phyloP scores from a whole-genome alignment of 1,140 invertebrate species.

The Trichoplusia ni region DNA sequence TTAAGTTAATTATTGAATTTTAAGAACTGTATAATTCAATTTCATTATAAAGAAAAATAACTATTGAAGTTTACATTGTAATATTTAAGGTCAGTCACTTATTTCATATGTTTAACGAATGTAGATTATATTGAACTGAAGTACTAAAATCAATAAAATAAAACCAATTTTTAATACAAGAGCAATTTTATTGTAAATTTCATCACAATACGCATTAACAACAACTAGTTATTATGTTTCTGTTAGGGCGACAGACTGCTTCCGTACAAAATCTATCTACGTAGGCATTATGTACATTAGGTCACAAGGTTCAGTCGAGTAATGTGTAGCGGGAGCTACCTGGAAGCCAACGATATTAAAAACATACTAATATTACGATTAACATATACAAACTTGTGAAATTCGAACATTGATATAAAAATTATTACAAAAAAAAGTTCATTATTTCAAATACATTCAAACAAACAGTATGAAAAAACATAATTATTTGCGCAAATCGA shows the following conservation, averaged over 20 bases:
- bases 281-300: conserved; percentile 42
- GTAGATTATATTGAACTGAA: no score
- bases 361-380: conserved; percentile 19
- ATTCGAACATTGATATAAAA: conserved; percentile 22
- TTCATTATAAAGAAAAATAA: no score
- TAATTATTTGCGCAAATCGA: not conserved
- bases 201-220: conserved; percentile 54
- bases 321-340: conserved; percentile 26
- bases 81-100: no score
- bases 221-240: conserved; percentile 51
- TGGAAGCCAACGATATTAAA: conserved; percentile 41
- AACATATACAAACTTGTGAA: conserved; percentile 18
- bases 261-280: conserved; percentile 59
- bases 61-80: no score
- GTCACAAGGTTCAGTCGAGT: conserved; percentile 35
- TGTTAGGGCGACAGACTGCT: conserved; percentile 40
- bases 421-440: not conserved
- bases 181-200: conserved; percentile 56
- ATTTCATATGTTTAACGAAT: no score
- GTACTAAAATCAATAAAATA: not conserved
- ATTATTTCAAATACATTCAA: not conserved
- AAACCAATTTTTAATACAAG: conserved; percentile 41
- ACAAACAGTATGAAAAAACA: not conserved
- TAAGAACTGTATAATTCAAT: no score
- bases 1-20: no score